These are phyloP conservation scores for Rhinopomastus cyanomelas DNA, from an alignment of 2,113 vertebrate species.

Conservation along the genomic window DNA sequence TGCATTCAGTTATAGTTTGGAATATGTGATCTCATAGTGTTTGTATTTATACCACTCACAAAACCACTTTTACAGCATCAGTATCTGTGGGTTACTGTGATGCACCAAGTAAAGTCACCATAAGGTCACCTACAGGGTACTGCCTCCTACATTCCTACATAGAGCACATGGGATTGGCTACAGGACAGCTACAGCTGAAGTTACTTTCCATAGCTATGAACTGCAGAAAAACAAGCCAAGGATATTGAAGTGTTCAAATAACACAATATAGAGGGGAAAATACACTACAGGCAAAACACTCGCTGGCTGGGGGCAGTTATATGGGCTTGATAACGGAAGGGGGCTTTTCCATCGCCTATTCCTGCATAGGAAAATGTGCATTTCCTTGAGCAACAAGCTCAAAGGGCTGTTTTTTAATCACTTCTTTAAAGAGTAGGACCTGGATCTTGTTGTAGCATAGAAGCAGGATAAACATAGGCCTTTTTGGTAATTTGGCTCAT, in stretches of 20 bases:
- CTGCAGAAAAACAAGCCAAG: slow-evolving; percentile 32
- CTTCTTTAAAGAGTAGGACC: neutral
- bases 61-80: slow-evolving; percentile 56
- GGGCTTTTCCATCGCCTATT: neutral
- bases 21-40: slow-evolving; percentile 78
- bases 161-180: slow-evolving; percentile 36
- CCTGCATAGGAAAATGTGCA: neutral
- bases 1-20: slow-evolving; percentile 67
- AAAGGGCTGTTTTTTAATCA: neutral
- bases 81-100: slow-evolving; percentile 53
- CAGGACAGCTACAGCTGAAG: slow-evolving; percentile 7
- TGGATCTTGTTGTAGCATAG: neutral
- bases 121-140: slow-evolving; percentile 35
- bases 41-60: slow-evolving; percentile 73
- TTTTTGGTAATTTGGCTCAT: neutral
- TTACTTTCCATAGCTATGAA: neutral
- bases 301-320: neutral
- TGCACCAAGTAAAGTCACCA: neutral
- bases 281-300: neutral
- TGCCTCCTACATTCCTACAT: neutral
- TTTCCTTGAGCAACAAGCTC: neutral
- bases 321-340: neutral
- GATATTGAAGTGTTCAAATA: slow-evolving; percentile 27
- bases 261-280: slow-evolving; percentile 11
- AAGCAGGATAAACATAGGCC: neutral